Evolutionary conservation across 2,797 vertebrate species (phyloP), one percentile per base, ranked within the genome.

Genomic region (Cercopithecus mitis): DNA sequence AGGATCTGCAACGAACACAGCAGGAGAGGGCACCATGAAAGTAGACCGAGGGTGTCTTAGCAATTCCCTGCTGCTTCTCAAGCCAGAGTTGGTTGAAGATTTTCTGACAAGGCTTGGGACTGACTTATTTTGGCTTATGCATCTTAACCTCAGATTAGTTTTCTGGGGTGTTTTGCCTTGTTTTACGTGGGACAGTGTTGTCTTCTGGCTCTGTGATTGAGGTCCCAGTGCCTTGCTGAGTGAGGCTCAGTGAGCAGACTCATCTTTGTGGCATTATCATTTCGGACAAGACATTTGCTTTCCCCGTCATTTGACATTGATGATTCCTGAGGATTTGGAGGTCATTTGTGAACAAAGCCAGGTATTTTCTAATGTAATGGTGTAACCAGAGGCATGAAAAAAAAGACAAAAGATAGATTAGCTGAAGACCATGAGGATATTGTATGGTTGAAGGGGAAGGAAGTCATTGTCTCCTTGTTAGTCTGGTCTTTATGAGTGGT

Each of bases 11-110:
- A 12, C 15, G 17, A 17, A 19, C 4, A 11, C 12, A 9, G 25
- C 5, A 1, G 36, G 19, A 52, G 15, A 0, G 81, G 19, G 4
- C 39, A 8, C 67, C 9, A 2, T 61, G 39, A 24, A 27, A 7
- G 33, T 11, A 36, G 3, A 8, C 13, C 3, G 1, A 4, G 12
- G 1, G 6, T 7, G 0, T 52, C 15, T 17, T 2, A 7, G 41
- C 76, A 50, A 7, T 12, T 3, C 13, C 43, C 33, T 19, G 7
- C 30, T 3, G 50, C 87, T 90, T 45, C 76, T 39, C 39, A 5
- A 50, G 27, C 22, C 25, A 39, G 14, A 33, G 41, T 1, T 3
- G 11, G 33, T 25, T 3, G 55, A 50, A 41, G 55, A 2, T 36
- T 22, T 22, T 13, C 55, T 5, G 17, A 41, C 6, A 17, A 39